Base-by-base conservation (phyloP, 2,797 vertebrate genomes). In the Typhlichthys eigenmanni region DNA sequence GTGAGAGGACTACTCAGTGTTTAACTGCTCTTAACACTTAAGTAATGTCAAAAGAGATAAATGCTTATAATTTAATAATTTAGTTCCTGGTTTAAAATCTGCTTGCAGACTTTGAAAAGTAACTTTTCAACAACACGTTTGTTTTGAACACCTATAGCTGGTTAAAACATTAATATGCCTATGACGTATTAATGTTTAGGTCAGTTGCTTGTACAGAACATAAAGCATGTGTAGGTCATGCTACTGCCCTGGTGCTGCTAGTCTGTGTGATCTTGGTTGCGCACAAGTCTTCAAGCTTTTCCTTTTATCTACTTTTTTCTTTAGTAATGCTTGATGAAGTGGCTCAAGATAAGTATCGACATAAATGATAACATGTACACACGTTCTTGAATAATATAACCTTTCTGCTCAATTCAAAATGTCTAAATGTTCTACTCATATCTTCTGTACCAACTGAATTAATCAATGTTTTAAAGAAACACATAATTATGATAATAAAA, bases 61-160 rank as follows among this genome's bases (percentile, higher is more conserved):
- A 29, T 48, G 46, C 16, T 47, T 46, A 47, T 55, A 54, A 5
- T 78, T 74, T 81, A 17, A 13, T 29, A 47, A 60, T 67, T 64
- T 68, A 61, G 54, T 72, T 75, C 64, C 71, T 63, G 64, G 46
- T 92, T 92, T 92, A 92, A 93, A 94, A 43, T 8, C 38, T 43
- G 91, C 93, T 95, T 94, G 10, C 95, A 92, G 93, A 92, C 94
- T 29, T 94, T 93, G 93, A 93, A 94, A 94, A 94, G 66, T 89
- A 93, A 94, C 13, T n/a, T 32, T 55, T 48, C 38, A 9, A 9
- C 38, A 9, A 43, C 10, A 93, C 94, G 24, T 53, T 45, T 48
- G 51, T 29, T 19, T 47, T 47, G 1, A 60, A 32, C 14, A 43
- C 12, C 29, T 49, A 17, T 16, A 57, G 59, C 49, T 17, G 14